Conservation (phyloP, 1,140 invertebrate species). For the Tachypleus tridentatus region DNA sequence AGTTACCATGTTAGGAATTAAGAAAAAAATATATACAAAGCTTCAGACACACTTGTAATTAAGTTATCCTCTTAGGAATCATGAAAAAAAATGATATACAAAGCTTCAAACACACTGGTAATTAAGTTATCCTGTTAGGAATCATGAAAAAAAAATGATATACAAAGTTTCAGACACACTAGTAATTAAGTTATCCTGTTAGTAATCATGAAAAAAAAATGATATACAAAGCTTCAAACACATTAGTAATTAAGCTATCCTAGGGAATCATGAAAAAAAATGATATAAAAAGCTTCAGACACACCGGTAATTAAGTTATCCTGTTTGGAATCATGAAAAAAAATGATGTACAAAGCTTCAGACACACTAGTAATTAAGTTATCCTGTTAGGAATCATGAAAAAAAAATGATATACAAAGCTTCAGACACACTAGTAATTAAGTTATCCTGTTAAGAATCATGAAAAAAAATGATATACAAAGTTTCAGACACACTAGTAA, state of each 20-base stretch:
- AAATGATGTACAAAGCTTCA: no score
- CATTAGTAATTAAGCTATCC: no score
- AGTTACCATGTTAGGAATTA: conserved; percentile 44
- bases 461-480: no score
- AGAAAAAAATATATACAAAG: neutral
- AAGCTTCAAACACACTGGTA: no score
- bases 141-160: conserved; percentile 41
- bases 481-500: no score
- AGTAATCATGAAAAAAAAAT: no score
- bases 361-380: no score
- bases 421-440: conserved; percentile 41
- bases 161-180: conserved; percentile 34
- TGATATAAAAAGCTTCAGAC: neutral
- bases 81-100: no score
- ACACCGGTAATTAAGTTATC: conserved; percentile 71
- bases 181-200: no score
- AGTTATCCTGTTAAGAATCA: no score
- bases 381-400: conserved; percentile 51
- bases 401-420: neutral
- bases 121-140: conserved; percentile 38
- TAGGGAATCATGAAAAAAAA: conserved; percentile 50
- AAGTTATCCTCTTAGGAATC: conserved; percentile 45
- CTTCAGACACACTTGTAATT: conserved; percentile 53
- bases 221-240: no score
- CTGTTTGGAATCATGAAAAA: no score